Evolutionary conservation across 2,113 vertebrate genomes (phyloP).

Genomic region (Prietella phreatophila): DNA sequence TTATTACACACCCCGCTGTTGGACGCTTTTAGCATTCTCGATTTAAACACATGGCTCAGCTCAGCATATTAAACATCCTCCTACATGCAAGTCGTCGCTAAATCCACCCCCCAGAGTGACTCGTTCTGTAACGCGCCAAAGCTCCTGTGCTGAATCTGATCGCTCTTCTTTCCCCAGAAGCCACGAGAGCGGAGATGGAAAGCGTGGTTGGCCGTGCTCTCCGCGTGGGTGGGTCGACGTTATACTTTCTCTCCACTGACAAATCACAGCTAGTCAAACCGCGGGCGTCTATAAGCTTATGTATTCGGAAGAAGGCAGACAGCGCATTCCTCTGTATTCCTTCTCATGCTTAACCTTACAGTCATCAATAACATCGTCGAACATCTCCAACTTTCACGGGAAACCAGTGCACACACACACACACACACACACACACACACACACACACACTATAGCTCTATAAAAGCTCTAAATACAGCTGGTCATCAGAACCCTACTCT

Average conservation of each 20-base stretch:
- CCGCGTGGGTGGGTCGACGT: no score
- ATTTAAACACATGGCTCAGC: not conserved
- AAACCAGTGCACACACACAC: not conserved
- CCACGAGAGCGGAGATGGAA: not conserved
- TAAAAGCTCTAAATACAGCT: not conserved
- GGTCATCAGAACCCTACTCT: not conserved
- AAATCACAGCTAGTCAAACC: not conserved
- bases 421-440: not conserved
- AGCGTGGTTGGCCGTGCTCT: no score
- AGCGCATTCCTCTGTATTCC: not conserved
- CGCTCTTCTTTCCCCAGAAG: not conserved
- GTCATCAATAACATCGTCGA: not conserved
- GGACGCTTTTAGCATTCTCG: no score
- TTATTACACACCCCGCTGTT: not conserved
- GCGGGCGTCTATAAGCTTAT: not conserved
- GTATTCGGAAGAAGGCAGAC: not conserved
- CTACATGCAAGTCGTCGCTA: not conserved
- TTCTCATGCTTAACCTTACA: not conserved
- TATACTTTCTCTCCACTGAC: not conserved
- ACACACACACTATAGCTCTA: not conserved
- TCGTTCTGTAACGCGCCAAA: not conserved
- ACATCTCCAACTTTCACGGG: not conserved
- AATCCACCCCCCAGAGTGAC: not conserved
- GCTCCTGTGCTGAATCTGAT: not conserved
- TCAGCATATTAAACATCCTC: no score